A percentile compares a stretch with the other conserved stretches of the same genome.
Evolutionary conservation across 2,113 vertebrate genomes (phyloP).

Genomic region (Odontesthes bonariensis): DNA sequence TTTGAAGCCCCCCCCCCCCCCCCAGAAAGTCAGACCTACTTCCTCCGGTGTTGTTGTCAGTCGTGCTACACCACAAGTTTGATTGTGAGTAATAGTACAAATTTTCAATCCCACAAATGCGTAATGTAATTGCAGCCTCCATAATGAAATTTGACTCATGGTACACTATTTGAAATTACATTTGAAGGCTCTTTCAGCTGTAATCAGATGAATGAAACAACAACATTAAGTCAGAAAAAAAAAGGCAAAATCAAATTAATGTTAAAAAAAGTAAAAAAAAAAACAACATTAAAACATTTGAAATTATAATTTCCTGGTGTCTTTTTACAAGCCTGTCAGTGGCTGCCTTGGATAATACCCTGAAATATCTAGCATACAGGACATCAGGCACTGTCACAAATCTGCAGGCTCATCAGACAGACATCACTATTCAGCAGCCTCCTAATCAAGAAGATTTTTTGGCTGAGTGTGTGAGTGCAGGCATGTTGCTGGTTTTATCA

Average conservation of each 20-base stretch:
- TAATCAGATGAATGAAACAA: constrained; percentile 16
- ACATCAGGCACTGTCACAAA: constrained; percentile 46
- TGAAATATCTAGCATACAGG: constrained; percentile 30
- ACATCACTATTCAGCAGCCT: constrained; percentile 32
- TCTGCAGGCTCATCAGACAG: constrained; percentile 41
- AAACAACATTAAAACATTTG: constrained; percentile 18
- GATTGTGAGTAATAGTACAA: constrained; percentile 51
- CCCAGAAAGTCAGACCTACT: constrained; percentile 39
- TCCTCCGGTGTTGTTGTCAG: constrained; percentile 44
- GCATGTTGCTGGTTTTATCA: constrained; percentile 33
- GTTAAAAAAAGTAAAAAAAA: not conserved
- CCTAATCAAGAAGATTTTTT: constrained; percentile 56
- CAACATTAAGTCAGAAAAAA: not conserved
- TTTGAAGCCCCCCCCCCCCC: constrained; percentile 34
- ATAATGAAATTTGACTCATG: constrained; percentile 44
- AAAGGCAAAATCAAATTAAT: constrained; percentile 2
- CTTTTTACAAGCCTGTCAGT: not conserved
- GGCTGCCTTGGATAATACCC: not conserved
- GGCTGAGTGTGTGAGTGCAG: constrained; percentile 32
- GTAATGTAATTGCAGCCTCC: constrained; percentile 36
- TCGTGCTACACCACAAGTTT: constrained; percentile 27
- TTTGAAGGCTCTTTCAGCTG: constrained; percentile 26
- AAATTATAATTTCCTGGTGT: not conserved
- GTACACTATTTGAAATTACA: constrained; percentile 42
- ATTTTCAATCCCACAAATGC: constrained; percentile 41